phyloP scores from a whole-genome alignment of 2,113 vertebrate genomes.

The Candoia aspera region DNA sequence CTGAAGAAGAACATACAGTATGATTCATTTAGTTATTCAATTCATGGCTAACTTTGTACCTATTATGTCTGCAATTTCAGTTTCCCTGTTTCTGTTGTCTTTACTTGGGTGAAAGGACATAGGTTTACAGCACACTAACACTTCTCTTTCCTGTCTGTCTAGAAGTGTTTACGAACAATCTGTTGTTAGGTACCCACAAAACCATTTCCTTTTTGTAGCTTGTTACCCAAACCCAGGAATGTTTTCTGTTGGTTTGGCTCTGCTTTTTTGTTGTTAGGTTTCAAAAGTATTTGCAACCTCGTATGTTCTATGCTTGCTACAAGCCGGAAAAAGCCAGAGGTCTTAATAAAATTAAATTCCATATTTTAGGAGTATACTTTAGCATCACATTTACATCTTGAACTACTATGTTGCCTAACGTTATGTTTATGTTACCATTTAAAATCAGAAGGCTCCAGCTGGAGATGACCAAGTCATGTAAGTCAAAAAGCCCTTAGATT shows the following conservation, averaged over 20 bases:
- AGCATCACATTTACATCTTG: not conserved
- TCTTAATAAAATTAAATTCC: not conserved
- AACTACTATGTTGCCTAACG: not conserved
- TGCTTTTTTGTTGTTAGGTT: not conserved
- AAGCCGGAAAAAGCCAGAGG: not conserved
- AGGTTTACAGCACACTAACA: not conserved
- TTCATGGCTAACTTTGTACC: not conserved
- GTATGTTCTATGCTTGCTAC: not conserved
- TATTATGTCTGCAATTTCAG: not conserved
- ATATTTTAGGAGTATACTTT: not conserved
- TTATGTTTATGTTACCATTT: not conserved
- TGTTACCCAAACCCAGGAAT: not conserved
- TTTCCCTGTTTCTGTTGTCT: not conserved
- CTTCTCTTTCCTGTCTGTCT: constrained; percentile 29
- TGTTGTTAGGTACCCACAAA: constrained; percentile 25
- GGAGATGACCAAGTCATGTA: not conserved
- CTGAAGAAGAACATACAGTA: not conserved
- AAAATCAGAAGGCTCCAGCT: not conserved
- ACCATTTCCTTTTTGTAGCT: constrained; percentile 22
- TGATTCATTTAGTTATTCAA: not conserved
- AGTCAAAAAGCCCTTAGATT: not conserved
- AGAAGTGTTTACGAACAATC: constrained; percentile 22
- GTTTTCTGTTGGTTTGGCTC: not conserved
- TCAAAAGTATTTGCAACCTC: not conserved
- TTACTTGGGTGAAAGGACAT: not conserved